Base-by-base conservation (phyloP, 1,140 invertebrate genomes). In the Drosophila repletoides region DNA sequence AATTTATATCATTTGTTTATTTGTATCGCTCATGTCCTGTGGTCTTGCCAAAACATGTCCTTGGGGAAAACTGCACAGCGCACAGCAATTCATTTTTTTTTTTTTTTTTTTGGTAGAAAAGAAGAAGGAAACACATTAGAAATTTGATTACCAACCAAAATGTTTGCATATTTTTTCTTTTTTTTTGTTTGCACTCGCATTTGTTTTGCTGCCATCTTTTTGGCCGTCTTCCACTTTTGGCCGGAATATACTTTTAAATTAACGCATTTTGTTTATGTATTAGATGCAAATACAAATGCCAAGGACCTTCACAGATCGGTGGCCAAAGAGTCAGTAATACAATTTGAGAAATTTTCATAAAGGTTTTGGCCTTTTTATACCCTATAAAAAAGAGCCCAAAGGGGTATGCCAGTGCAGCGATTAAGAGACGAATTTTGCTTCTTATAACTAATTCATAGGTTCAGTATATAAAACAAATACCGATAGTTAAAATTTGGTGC, bases 1-100 rank as follows among this genome's bases (percentile, higher is more conserved):
- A 86, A 86, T 86, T 87, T 86, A 86, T 81, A 86, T 86, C 80
- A 81, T 86, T 86, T 86, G 80, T 86, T 86, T 86, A 87, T 87
- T 86, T 86, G 81, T 87, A 72, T 73, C 59, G 71, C 66, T 72
- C 79, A 86, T 79, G 66, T 84, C 79, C 79, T 79, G 73, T 60
- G 74, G 55, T 60, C 61, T 59, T 72, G 72, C 58, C 55, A 69
- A 61, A 45, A 45, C 49, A 53, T 12, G 40, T 76, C 80, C 67
- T 53, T 6, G 9, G 80, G 80, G 81, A 86, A 65, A 72, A 72
- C 65, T 66, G 61, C 36, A 19, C 58, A 38, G 53, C 17, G n/a
- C 33, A 36, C 60, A 68, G 73, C 68, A 83, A 83, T 73, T 73
- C 61, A 68, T 81, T 65, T 75, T 81, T 67, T 67, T 48, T 36